Evolutionary conservation across 2,888 invertebrate genomes (phyloP), one percentile per base, ranked within the genome.

Genomic region (Lasioglossum pauxillum): DNA sequence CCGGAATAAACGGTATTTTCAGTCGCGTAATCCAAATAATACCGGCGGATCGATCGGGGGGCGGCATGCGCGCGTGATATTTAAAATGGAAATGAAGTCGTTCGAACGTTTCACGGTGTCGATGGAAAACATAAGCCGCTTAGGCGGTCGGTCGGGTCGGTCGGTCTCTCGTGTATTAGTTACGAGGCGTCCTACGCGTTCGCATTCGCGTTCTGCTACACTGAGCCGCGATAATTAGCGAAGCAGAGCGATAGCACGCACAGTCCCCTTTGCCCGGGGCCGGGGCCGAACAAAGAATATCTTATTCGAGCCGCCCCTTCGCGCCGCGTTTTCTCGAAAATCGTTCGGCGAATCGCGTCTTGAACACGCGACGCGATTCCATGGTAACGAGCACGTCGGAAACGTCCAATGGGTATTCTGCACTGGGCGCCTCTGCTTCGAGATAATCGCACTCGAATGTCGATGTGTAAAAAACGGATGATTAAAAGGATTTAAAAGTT

Each of bases 41-140:
- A 78, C 71, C 38, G 14, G 41, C 23, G 46, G n/a, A 57, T 44
- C 57, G 67, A 74, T 75, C 71, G 23, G 71, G 53, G 83, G 69
- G 19, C 7, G 19, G 35, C 38, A 1, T 41, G 78, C 82, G 77
- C 82, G 82, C 49, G 82, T 77, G 82, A 78, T 82, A 84, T 84
- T 82, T 84, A 82, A 82, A 84, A 82, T 84, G 82, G 83, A 82
- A 84, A 84, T 84, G 44, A 64, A 82, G 78, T 53, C 60, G 84
- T 82, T 69, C 60, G 46, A 72, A 23, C 78, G 78, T 84, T 83
- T 75, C 83, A 84, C 75, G 78, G 75, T 75, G 82, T 71, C 84
- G 60, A 64, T 19, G 75, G 74, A 44, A 78, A 78, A 35, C 71
- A 35, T 84, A 84, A 84, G 75, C 78, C n/a, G 75, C 83, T 84